These are phyloP conservation scores for Pelodytes ibericus DNA, from an alignment of 2,797 vertebrate species.

Conservation along the genomic window DNA sequence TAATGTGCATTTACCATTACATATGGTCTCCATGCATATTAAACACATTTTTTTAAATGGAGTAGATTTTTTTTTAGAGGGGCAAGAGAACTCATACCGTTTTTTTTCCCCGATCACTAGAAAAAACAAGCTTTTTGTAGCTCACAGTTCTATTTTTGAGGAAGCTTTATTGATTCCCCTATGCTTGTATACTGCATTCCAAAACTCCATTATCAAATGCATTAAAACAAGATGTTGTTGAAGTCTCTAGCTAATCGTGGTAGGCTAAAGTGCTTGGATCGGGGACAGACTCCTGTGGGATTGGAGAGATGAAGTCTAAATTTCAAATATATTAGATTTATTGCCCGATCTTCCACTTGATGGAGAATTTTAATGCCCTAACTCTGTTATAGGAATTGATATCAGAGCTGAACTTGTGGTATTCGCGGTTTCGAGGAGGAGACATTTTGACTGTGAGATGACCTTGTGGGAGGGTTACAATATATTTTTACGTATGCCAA, in stretches of 20 bases:
- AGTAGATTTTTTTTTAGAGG: too few species aligned
- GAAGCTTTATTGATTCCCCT: conserved; percentile 29
- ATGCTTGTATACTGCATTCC: conserved; percentile 31
- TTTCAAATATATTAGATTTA: conserved; percentile 37
- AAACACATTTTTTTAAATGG: too few species aligned
- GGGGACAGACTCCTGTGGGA: conserved; percentile 44
- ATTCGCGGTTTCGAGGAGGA: conserved; percentile 20
- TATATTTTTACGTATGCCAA: conserved; percentile 47
- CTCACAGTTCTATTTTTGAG: conserved; percentile 14
- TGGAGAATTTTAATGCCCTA: conserved; percentile 24
- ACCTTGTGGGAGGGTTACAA: conserved; percentile 6
- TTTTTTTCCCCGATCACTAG: too few species aligned
- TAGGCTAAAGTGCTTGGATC: conserved; percentile 45
- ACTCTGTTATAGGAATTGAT: conserved; percentile 20
- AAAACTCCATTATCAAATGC: conserved; percentile 41
- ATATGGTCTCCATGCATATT: too few species aligned
- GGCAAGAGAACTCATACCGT: too few species aligned
- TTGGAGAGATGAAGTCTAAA: conserved; percentile 29
- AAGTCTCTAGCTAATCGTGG: conserved; percentile 12
- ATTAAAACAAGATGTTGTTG: conserved; percentile 30
- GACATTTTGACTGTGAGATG: conserved; percentile 20
- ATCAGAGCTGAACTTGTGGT: not conserved
- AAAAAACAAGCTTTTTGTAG: not conserved
- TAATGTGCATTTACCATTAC: too few species aligned
- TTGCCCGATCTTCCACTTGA: conserved; percentile 15